These are phyloP conservation scores for Stichopus chloronotus DNA, from an alignment of 35 echinoderm and acorn worm species.

Conservation along the genomic window DNA sequence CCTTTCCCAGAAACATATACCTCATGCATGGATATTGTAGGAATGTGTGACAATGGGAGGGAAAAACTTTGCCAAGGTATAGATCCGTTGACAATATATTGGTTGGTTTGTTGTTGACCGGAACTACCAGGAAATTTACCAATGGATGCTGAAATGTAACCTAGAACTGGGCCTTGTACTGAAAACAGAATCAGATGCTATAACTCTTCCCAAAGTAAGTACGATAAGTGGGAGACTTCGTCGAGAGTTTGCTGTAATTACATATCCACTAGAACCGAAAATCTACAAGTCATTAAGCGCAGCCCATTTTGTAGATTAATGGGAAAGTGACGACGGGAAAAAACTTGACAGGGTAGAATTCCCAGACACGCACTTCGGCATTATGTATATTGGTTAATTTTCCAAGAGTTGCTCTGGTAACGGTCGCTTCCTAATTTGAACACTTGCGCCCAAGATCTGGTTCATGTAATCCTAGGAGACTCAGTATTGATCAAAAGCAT, in stretches of 20 bases:
- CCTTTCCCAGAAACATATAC: too few species aligned
- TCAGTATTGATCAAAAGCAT: slow-evolving; percentile 5
- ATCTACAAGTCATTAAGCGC: neutral
- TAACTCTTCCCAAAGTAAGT: too few species aligned
- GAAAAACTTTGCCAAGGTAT: too few species aligned
- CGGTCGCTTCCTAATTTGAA: neutral
- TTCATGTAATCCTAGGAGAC: slow-evolving; percentile 32
- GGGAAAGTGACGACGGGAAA: neutral
- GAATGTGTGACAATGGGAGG: too few species aligned
- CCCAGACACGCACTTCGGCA: neutral
- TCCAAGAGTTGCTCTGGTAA: neutral
- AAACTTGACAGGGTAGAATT: neutral
- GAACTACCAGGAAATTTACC: too few species aligned
- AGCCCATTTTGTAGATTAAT: slow-evolving; percentile 1
- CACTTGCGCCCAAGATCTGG: neutral
- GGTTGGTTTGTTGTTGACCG: too few species aligned
- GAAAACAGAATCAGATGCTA: too few species aligned
- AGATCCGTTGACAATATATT: too few species aligned
- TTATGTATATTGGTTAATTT: neutral
- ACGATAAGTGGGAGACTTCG: too few species aligned
- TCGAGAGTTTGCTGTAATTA: neutral
- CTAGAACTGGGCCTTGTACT: too few species aligned
- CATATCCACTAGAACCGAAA: neutral
- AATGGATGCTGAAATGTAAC: too few species aligned
- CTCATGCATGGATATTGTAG: too few species aligned